These are phyloP conservation scores for Lepidurus packardi DNA, from an alignment of 1,140 invertebrate genomes.

Conservation along the genomic window DNA sequence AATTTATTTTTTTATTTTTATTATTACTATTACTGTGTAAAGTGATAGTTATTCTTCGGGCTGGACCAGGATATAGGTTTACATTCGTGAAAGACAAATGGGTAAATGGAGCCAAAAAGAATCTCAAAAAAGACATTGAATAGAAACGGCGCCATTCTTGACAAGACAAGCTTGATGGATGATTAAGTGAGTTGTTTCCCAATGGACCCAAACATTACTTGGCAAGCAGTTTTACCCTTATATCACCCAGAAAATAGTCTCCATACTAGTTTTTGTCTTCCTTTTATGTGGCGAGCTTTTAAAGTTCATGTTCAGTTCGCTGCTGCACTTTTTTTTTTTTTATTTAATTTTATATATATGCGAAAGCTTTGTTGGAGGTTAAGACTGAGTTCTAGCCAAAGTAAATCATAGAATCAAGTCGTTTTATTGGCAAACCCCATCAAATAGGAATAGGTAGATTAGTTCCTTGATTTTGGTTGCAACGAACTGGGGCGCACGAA, in stretches of 20 bases:
- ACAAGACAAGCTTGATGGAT: slow-evolving; percentile 18
- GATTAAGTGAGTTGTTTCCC: slow-evolving; percentile 9
- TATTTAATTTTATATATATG: too few species aligned
- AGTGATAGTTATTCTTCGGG: too few species aligned
- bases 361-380: too few species aligned
- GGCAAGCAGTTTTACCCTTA: background rate
- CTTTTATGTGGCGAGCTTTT: too few species aligned
- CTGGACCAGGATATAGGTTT: too few species aligned
- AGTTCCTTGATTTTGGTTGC: background rate
- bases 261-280: background rate
- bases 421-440: background rate
- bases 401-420: too few species aligned
- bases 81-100: background rate
- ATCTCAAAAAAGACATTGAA: background rate
- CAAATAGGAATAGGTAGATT: background rate
- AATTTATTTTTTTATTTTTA: too few species aligned
- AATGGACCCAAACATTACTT: background rate
- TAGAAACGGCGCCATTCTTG: background rate
- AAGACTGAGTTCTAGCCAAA: too few species aligned
- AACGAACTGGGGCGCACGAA: background rate
- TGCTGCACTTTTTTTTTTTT: too few species aligned
- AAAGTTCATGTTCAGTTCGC: too few species aligned
- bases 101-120: background rate
- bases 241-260: background rate
- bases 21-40: too few species aligned